Conservation (phyloP, 2,113 vertebrate species). For the Calidris pygmaea region DNA sequence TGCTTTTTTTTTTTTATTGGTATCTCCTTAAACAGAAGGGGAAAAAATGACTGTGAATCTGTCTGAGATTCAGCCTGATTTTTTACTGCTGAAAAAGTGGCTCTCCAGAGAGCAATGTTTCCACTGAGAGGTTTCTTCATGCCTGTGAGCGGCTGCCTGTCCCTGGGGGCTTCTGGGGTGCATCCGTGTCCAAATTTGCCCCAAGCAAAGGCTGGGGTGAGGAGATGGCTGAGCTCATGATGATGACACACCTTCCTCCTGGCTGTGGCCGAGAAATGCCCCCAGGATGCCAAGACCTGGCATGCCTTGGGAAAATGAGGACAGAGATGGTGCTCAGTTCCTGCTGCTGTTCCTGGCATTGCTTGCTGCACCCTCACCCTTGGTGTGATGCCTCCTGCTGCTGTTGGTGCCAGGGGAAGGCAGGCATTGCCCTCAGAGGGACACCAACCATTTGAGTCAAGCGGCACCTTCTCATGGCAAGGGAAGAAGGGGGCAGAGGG, state of each 20-base stretch:
- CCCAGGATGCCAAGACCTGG: background rate
- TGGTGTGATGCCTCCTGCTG: background rate
- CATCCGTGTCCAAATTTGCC: background rate
- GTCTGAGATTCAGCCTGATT: no score
- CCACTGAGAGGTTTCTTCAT: background rate
- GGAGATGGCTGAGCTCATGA: background rate
- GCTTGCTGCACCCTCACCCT: background rate
- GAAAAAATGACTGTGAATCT: background rate
- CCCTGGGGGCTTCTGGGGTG: background rate
- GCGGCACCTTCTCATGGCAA: background rate
- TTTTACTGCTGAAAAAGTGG: background rate
- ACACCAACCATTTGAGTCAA: background rate
- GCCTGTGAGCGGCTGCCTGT: background rate
- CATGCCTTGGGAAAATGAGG: background rate
- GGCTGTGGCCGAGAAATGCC: fast-evolving
- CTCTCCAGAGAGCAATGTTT: background rate
- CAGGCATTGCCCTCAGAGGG: background rate
- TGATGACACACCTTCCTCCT: background rate
- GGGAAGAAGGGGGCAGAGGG: background rate
- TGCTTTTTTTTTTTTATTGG: background rate
- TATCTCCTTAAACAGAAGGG: background rate
- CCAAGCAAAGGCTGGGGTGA: background rate
- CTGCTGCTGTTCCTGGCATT: background rate
- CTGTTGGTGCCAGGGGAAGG: background rate
- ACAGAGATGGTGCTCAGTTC: fast-evolving